Evolutionary conservation across 2,113 vertebrate species (phyloP), one percentile per base, ranked within the genome.

Genomic region (Pogonocichla stellata): DNA sequence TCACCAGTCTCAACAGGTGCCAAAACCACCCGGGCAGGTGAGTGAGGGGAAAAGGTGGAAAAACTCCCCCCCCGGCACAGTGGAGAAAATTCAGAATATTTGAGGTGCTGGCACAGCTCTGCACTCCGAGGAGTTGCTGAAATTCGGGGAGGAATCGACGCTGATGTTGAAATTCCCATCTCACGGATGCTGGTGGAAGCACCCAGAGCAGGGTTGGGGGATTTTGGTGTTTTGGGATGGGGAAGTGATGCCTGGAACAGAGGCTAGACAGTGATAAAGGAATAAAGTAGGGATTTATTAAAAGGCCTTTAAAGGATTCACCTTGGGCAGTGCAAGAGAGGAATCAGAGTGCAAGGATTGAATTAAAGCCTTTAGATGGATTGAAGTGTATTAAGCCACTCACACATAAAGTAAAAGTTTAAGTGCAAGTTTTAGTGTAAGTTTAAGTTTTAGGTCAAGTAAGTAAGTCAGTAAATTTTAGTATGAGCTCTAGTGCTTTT

Each of bases 11-110:
- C 98, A 20, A 96, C 98, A 82, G 96, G 98, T 96, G 96, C 98
- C 98, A 99, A 99, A 98, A 94, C 98, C 12, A 91, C 93, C 14
- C 98, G 99, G 54, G 97, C 98, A 47, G 99, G 99, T 99, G 91
- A 98, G 98, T 79, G 4, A 0, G 5, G 48, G 7, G n/a, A 18
- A 19, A 56, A 57, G 8, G 3, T 15, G 9, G 2, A 9, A 1
- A 19, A 50, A 78, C 19, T 5, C 29, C 19, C 61, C 5, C 5
- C 5, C 40, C 0, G 2, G 11, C 0, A 2, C 54, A 6, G 7
- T 16, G 57, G 15, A 8, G 58, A 38, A 71, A 29, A 20, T 6
- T 2, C 0, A 0, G 7, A 19, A 4, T 26, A 1, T 34, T 20
- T 33, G 31, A 34, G 48, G 60, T 42, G 75, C 65, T 25, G 56